Base-by-base conservation (phyloP, 2,888 invertebrate species). In the Drosophila austrosaltans region DNA sequence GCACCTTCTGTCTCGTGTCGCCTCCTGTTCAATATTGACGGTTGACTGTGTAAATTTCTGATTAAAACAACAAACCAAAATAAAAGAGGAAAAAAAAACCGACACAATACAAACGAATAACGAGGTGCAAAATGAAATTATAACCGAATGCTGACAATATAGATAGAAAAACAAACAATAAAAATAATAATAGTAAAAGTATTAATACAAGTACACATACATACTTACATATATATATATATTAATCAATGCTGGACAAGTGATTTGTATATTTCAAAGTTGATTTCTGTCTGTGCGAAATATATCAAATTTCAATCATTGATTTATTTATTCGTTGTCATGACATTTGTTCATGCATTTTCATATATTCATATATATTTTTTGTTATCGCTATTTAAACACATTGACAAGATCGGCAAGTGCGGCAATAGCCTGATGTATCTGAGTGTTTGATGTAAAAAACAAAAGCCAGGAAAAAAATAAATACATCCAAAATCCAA, bases 1-100 rank as follows among this genome's bases (percentile, higher is more conserved):
- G 48, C 48, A 48, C 22, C 48, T 57, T 57, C 57, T 39, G 22
- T 28, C 61, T 40, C 62, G 59, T 61, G 48, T 79, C 80, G n/a
- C 20, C 44, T 22, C 20, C 48, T 25, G 48, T 4, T 25, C 22
- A 22, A 22, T 4, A 7, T 48, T 48, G 48, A 48, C 10, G 48
- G 48, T 48, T 48, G 48, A 81, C 86, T 83, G 86, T 81, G 86
- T 83, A 85, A 82, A 83, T 83, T 83, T 81, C 75, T 86, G 83
- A 83, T 83, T 84, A 87, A 86, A 80, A 72, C 69, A 81, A 67
- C 36, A 36, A 36, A 36, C 36, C 36, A 36, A 36, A 36, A 8
- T 2, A 36, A 61, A 69, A 60, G 16, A 16, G 0, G 16, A 56
- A 61, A 64, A 60, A 65, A 63, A 54, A 57, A 66, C 30, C 64